Evolutionary conservation across 2,888 invertebrate species (phyloP).

Genomic region (Rhopalosiphum nymphaeae): DNA sequence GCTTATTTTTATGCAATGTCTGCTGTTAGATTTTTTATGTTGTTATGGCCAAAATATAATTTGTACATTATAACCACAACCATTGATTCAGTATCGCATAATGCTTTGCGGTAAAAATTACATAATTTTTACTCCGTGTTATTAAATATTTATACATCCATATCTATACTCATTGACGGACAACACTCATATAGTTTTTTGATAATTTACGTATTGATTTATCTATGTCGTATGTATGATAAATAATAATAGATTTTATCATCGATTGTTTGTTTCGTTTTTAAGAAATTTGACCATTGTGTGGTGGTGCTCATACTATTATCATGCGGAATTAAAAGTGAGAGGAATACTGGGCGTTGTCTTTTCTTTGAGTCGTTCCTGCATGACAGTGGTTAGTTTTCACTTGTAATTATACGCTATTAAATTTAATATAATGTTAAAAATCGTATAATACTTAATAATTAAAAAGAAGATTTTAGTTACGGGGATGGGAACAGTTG

Average conservation of each 20-base stretch:
- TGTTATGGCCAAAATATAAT: no score
- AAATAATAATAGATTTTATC: background rate
- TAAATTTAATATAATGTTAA: background rate
- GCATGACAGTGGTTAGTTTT: background rate
- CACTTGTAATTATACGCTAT: background rate
- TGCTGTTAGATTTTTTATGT: background rate
- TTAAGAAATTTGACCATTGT: background rate
- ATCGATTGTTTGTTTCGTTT: background rate
- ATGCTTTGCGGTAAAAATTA: background rate
- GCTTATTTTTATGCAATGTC: background rate
- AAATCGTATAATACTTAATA: background rate
- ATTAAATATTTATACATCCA: background rate
- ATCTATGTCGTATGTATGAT: background rate
- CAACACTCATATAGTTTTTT: background rate
- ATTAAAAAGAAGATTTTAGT: background rate
- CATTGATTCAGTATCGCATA: background rate
- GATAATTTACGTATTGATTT: background rate
- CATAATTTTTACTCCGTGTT: background rate
- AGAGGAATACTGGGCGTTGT: background rate
- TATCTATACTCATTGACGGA: background rate
- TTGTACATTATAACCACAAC: background rate
- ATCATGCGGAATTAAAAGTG: background rate
- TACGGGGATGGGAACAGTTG: no score
- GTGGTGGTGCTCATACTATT: background rate
- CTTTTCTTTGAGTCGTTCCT: background rate